Base-by-base conservation (phyloP, 2,888 invertebrate genomes). In the Amiota communis region DNA sequence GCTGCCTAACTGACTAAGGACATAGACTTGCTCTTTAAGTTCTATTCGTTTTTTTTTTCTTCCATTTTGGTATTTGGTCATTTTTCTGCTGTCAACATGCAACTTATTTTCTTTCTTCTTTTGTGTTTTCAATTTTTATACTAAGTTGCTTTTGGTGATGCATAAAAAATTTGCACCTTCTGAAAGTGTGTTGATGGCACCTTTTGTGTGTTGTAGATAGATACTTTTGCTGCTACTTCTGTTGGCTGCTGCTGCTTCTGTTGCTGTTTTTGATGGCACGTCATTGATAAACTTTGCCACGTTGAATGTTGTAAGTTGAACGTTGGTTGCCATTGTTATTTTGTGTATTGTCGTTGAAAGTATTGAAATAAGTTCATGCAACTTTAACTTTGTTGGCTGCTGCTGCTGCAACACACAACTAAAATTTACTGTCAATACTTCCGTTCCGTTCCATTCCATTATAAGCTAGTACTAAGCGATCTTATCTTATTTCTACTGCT, bases 11-110 rank as follows among this genome's bases (percentile, higher is more conserved):
- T 23, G 46, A 57, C 63, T 72, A 73, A 80, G 82, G 81, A 85
- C 86, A 84, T 86, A 85, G 87, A 87, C 87, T 81, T 81, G 78
- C 73, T 80, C 79, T 79, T 80, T 80, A 84, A 83, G 82, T 51
- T n/a, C 36, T 8, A 10, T 63, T 6, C 36, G 2, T 36, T n/a
- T 11, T 61, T 57, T 61, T 47, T 64, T 64, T 17, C 47, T 59
- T 17, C 20, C 53, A 51, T 61, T 75, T 72, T 75, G 20, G 59
- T 75, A 77, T 78, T 77, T 77, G 74, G 70, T 51, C 71, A 65
- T 67, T 20, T 73, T 67, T 72, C 70, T 56, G 65, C 56, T 75
- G 70, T 73, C 63, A 63, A 59, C 63, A 56, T 36, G 49, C 51
- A 48, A 51, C 53, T 61, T 72, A 3, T 36, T 36, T 63, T n/a